These are phyloP conservation scores for Brachyopa scutellaris DNA, from an alignment of 2,888 invertebrate species.

Conservation along the genomic window DNA sequence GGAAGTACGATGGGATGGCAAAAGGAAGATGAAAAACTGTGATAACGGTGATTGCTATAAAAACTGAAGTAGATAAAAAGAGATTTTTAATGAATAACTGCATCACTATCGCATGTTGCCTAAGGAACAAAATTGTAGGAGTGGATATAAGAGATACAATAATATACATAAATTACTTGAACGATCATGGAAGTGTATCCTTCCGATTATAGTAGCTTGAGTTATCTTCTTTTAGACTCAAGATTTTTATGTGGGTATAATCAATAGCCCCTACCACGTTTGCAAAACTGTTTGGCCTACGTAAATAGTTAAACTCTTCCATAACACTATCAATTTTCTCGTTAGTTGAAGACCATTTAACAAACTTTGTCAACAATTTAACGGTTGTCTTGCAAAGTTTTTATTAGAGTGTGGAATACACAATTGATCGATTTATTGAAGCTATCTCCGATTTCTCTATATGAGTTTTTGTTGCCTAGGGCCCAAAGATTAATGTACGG, in stretches of 20 bases:
- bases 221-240: neutral
- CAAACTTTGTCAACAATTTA: no score
- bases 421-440: no score
- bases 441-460: neutral
- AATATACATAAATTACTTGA: no score
- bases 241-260: neutral
- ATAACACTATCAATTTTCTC: no score
- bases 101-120: constrained; percentile 21
- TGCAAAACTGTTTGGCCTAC: neutral
- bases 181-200: neutral
- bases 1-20: no score
- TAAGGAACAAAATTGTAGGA: no score
- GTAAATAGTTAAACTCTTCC: neutral
- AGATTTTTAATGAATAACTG: no score
- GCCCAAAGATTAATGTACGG: neutral
- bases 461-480: neutral
- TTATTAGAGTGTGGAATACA: neutral
- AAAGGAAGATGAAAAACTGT: no score
- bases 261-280: constrained; percentile 1
- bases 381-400: neutral
- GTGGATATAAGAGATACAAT: neutral
- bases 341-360: no score
- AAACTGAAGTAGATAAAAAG: no score
- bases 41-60: no score
- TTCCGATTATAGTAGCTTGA: constrained; percentile 1